phyloP scores from a whole-genome alignment of 1,140 invertebrate genomes.

The Tribolium castaneum region DNA sequence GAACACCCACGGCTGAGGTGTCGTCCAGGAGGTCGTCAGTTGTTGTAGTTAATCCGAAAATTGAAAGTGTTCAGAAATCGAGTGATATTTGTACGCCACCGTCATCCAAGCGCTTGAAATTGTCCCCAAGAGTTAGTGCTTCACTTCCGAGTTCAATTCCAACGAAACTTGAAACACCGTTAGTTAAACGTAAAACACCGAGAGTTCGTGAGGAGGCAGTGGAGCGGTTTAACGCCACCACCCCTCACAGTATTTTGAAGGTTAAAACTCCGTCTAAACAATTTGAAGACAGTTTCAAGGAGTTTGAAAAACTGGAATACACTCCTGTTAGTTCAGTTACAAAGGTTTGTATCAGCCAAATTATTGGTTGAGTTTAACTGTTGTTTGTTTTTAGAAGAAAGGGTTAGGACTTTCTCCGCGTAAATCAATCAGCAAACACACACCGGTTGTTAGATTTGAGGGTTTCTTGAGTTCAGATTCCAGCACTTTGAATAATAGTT shows the following conservation, averaged over 20 bases:
- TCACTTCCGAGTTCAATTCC: conserved; percentile 36
- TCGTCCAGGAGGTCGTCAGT: conserved; percentile 24
- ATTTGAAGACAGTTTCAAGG: conserved; percentile 18
- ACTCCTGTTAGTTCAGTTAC: background rate
- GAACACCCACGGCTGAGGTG: conserved; percentile 48
- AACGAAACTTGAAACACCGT: conserved; percentile 52
- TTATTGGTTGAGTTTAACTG: background rate
- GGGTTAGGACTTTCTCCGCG: background rate
- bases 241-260: conserved; percentile 61
- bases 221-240: conserved; percentile 20
- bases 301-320: conserved; percentile 16
- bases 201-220: background rate
- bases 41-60: conserved; percentile 50
- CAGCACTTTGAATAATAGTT: conserved; percentile 25
- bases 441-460: conserved; percentile 28
- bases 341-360: background rate
- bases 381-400: background rate
- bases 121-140: conserved; percentile 46
- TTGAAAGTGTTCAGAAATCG: conserved; percentile 4
- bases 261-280: conserved; percentile 3
- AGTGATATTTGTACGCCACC: background rate
- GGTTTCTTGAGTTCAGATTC: conserved; percentile 11
- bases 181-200: conserved; percentile 54
- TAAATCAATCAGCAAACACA: background rate
- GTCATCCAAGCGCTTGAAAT: conserved; percentile 37